phyloP scores from a whole-genome alignment of 2,113 vertebrate genomes.

The Chroicocephalus ridibundus region DNA sequence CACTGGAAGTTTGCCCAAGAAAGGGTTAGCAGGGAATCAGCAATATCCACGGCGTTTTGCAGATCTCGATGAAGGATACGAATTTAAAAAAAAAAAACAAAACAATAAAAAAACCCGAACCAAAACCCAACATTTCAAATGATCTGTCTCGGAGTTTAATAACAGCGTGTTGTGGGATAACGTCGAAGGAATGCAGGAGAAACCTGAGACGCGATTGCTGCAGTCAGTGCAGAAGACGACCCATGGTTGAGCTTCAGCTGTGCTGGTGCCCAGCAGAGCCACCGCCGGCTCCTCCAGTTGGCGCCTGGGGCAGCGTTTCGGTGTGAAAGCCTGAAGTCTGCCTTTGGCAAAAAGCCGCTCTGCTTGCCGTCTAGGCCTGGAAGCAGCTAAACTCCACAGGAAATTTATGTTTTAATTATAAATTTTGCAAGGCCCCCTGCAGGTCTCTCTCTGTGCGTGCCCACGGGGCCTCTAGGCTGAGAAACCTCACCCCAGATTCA shows the following conservation, averaged over 20 bases:
- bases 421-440: neutral
- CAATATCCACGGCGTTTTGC: slow-evolving; percentile 3
- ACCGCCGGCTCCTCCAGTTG: neutral
- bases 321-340: neutral
- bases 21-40: neutral
- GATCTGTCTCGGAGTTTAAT: neutral
- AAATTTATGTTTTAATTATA: neutral
- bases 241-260: neutral
- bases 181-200: slow-evolving; percentile 21
- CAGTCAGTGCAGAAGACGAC: neutral
- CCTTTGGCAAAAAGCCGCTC: neutral
- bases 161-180: neutral
- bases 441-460: neutral
- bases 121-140: neutral
- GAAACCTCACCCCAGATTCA: neutral
- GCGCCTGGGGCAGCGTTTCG: neutral
- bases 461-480: neutral
- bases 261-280: neutral
- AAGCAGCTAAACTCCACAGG: neutral
- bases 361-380: neutral
- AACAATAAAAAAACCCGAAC: no score
- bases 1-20: slow-evolving; percentile 49
- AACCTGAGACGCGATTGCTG: neutral
- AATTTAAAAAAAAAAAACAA: neutral
- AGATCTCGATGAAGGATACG: slow-evolving; percentile 7